Conservation (phyloP, 2,113 vertebrate genomes). For the Lutjanus erythropterus region DNA sequence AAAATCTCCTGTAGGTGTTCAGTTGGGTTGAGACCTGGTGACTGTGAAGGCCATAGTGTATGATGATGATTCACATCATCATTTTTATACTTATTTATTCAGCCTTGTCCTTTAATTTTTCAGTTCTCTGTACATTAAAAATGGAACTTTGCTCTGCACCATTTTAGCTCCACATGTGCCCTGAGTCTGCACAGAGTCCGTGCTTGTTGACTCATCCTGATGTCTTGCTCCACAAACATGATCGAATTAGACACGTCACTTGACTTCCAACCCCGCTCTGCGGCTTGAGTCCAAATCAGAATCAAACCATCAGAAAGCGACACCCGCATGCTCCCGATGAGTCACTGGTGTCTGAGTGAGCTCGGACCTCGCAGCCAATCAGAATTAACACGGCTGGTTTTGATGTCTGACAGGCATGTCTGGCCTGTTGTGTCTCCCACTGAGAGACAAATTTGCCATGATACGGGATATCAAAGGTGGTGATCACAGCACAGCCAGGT, state of each 20-base stretch:
- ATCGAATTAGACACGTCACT: not conserved
- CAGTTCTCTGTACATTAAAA: conserved; percentile 12
- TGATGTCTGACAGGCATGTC: conserved; percentile 42
- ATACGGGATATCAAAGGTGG: conserved; percentile 20
- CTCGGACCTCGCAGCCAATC: not conserved
- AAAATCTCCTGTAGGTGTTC: not conserved
- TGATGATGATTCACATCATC: too few relatives aligned
- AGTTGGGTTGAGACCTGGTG: not conserved
- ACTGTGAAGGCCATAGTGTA: too few relatives aligned
- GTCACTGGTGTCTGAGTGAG: not conserved
- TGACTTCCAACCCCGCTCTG: conserved; percentile 3
- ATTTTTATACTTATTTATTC: not conserved
- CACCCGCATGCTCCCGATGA: not conserved
- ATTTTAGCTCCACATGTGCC: not conserved
- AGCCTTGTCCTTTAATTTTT: not conserved
- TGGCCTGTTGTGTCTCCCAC: conserved; percentile 29
- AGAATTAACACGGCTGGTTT: conserved; percentile 10
- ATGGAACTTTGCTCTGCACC: not conserved
- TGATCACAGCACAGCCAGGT: conserved; percentile 20
- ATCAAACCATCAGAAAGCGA: not conserved
- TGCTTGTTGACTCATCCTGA: conserved; percentile 13
- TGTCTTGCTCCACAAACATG: conserved; percentile 9
- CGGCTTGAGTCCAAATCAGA: not conserved
- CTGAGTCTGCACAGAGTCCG: not conserved
- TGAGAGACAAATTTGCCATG: conserved; percentile 36